phyloP scores from a whole-genome alignment of 2,888 invertebrate genomes.

The Drosophila nr. perissopoda region DNA sequence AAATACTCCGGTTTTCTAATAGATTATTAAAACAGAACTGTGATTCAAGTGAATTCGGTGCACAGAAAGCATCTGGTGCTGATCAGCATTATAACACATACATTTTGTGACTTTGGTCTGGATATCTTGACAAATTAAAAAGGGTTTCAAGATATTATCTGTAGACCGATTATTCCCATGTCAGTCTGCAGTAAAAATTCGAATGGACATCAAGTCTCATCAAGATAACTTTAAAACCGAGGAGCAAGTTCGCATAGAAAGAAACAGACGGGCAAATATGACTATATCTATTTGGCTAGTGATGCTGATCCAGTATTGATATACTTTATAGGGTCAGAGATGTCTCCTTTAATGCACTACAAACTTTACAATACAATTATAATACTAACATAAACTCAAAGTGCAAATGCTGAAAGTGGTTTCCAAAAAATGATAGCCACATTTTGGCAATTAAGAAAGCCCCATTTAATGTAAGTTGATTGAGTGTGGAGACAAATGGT shows the following conservation, averaged over 20 bases:
- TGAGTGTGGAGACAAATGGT: conserved; percentile 23
- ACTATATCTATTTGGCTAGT: no score
- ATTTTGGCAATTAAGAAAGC: conserved; percentile 20
- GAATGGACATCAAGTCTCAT: not conserved
- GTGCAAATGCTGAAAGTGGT: conserved; percentile 43
- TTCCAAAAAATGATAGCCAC: conserved; percentile 9
- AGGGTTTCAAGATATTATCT: not conserved
- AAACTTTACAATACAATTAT: not conserved
- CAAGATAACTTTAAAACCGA: not conserved
- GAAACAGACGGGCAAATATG: no score
- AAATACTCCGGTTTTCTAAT: conserved; percentile 43
- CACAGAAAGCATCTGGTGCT: not conserved
- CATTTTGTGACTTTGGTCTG: not conserved
- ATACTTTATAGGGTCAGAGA: no score
- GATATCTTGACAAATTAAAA: not conserved
- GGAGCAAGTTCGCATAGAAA: not conserved
- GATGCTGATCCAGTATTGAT: no score
- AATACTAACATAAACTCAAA: conserved; percentile 10
- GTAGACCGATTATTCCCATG: no score
- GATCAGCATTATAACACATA: not conserved
- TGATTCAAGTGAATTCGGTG: conserved; percentile 25
- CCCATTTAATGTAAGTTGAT: conserved; percentile 7
- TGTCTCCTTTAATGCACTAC: not conserved
- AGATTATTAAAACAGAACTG: conserved; percentile 10
- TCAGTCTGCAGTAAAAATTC: not conserved